Percentiles rank a stretch among this genome's conserved stretches.
Conservation (phyloP, 2,797 vertebrate genomes). For the Tangara arthus region DNA sequence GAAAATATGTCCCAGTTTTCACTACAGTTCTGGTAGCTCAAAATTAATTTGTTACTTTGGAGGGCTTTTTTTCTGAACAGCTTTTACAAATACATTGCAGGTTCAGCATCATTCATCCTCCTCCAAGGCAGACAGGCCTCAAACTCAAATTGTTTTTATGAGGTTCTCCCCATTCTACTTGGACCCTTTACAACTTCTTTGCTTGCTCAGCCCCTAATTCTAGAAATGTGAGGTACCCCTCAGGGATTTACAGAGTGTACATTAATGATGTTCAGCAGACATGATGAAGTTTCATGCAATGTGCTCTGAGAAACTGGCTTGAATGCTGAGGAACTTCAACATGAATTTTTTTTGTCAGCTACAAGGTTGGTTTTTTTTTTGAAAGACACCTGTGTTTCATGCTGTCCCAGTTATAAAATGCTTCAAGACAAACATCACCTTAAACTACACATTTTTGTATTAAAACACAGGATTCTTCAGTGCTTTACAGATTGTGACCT, state of each 20-base stretch:
- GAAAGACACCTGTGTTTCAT: not conserved
- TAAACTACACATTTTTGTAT: not conserved
- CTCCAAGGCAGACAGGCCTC: not conserved
- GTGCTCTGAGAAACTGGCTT: not conserved
- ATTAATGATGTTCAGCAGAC: not conserved
- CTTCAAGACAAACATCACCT: not conserved
- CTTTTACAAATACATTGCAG: not conserved
- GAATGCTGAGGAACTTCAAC: not conserved
- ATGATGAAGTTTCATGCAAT: not conserved
- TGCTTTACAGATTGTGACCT: not conserved
- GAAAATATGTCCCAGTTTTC: not conserved
- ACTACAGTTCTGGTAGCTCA: not conserved
- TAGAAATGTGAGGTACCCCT: not conserved
- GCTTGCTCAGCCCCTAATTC: not conserved
- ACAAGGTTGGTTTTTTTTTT: not conserved
- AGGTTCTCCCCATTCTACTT: not conserved
- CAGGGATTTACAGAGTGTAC: not conserved
- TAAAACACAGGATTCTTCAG: not conserved
- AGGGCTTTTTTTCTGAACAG: not conserved
- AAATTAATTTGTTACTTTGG: not conserved
- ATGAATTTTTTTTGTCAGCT: not conserved
- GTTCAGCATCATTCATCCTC: not conserved
- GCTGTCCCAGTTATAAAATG: not conserved
- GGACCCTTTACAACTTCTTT: accelerated
- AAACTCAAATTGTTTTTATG: not conserved